phyloP scores from a whole-genome alignment of 2,888 invertebrate species.

The Cosmia trapezina region DNA sequence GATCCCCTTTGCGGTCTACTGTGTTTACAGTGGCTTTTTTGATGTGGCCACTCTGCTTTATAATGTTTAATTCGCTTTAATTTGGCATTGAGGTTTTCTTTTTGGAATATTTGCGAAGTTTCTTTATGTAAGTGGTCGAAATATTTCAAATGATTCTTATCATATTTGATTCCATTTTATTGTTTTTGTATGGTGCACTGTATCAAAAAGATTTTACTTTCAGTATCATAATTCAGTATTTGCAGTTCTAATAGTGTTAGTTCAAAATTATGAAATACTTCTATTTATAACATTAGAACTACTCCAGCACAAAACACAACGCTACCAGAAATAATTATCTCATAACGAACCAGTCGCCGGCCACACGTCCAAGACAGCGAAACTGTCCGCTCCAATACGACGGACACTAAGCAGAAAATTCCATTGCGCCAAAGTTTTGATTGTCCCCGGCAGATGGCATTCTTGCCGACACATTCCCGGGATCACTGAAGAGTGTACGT shows the following conservation, averaged over 20 bases:
- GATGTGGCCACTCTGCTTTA: slow-evolving; percentile 76
- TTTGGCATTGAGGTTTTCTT: slow-evolving; percentile 48
- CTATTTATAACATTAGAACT: background rate
- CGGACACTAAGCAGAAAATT: slow-evolving; percentile 89
- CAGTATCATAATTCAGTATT: background rate
- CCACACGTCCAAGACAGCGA: slow-evolving; percentile 71
- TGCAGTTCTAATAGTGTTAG: background rate
- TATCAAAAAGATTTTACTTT: background rate
- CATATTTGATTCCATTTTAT: background rate
- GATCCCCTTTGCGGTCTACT: slow-evolving; percentile 81
- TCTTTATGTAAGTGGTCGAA: slow-evolving; percentile 10
- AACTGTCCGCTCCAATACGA: slow-evolving; percentile 81
- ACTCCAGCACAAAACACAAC: slow-evolving; percentile 25
- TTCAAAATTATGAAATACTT: background rate
- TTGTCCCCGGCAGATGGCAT: slow-evolving; percentile 90
- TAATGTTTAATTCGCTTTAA: slow-evolving; percentile 61
- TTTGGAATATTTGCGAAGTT: slow-evolving; percentile 40
- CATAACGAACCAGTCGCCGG: slow-evolving; percentile 40
- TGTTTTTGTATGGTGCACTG: background rate
- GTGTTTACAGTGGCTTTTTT: slow-evolving; percentile 76
- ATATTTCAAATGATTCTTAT: slow-evolving; percentile 3
- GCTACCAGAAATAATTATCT: slow-evolving; percentile 58
- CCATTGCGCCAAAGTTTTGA: slow-evolving; percentile 89
- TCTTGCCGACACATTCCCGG: slow-evolving; percentile 86
- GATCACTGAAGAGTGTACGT: slow-evolving; percentile 81